phyloP scores from a whole-genome alignment of 1,140 invertebrate species.

The Adelges cooleyi region DNA sequence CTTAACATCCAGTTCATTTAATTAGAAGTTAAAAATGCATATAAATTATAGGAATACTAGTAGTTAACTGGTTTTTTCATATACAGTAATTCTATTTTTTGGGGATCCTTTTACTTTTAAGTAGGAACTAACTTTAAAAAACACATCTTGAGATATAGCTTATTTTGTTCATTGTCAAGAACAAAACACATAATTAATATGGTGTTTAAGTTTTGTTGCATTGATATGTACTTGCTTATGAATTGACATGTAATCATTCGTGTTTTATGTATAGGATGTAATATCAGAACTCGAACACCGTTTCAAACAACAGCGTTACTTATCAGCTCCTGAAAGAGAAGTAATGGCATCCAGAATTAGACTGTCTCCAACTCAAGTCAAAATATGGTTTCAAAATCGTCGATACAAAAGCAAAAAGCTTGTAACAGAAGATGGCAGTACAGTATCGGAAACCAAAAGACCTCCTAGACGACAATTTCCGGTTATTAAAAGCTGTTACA shows the following conservation, averaged over 20 bases:
- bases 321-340: slow-evolving; percentile 56
- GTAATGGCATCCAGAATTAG: slow-evolving; percentile 46
- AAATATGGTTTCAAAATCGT: slow-evolving; percentile 54
- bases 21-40: no score
- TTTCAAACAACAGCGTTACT: slow-evolving; percentile 55
- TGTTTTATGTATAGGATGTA: slow-evolving; percentile 54
- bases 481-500: not conserved
- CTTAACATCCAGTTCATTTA: no score
- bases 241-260: not conserved
- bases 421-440: not conserved
- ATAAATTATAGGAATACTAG: no score
- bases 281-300: slow-evolving; percentile 53
- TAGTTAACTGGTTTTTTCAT: no score
- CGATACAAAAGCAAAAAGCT: slow-evolving; percentile 50
- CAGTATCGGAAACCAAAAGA: not conserved
- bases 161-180: no score
- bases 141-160: not conserved
- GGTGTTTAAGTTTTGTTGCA: no score
- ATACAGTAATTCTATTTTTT: no score
- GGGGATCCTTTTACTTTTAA: no score
- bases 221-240: no score
- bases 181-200: no score
- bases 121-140: not conserved
- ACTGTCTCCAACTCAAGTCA: slow-evolving; percentile 44
- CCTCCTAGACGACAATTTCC: slow-evolving; percentile 20